Percentiles rank a stretch among this genome's conserved stretches.
phyloP scores from a whole-genome alignment of 2,113 vertebrate genomes.

The Atherinomorus stipes region DNA sequence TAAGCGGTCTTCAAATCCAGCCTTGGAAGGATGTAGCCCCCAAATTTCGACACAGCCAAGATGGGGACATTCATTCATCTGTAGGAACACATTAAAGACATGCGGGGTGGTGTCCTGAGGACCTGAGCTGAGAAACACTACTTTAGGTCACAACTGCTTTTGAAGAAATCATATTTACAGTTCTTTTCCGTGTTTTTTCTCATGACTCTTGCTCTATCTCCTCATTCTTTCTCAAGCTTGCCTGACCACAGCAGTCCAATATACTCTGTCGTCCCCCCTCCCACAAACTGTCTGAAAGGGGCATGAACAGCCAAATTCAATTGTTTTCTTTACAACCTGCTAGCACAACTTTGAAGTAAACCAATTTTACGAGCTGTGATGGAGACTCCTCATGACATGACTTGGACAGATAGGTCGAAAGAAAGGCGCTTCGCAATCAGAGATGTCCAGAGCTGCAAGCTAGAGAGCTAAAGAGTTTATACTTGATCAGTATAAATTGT shows the following conservation, averaged over 20 bases:
- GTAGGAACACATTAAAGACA: no score
- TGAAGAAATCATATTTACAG: neutral
- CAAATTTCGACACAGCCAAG: no score
- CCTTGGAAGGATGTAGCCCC: no score
- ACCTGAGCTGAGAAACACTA: no score
- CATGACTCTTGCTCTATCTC: neutral
- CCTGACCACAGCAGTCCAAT: neutral
- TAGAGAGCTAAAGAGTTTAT: neutral
- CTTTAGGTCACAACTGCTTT: neutral
- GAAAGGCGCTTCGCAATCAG: neutral
- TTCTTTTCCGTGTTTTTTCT: neutral
- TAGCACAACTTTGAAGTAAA: neutral
- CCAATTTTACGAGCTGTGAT: neutral
- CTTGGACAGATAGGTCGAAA: neutral
- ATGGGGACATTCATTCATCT: no score
- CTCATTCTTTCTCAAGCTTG: constrained; percentile 6
- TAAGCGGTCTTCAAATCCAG: no score
- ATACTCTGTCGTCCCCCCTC: neutral
- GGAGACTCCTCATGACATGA: neutral
- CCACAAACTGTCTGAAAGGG: neutral
- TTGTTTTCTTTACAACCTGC: neutral
- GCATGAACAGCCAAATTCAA: neutral
- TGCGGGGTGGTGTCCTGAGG: no score
- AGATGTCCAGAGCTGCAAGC: neutral
- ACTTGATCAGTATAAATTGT: neutral